Conservation (phyloP, 2,888 invertebrate genomes). For the Mamestra brassicae region DNA sequence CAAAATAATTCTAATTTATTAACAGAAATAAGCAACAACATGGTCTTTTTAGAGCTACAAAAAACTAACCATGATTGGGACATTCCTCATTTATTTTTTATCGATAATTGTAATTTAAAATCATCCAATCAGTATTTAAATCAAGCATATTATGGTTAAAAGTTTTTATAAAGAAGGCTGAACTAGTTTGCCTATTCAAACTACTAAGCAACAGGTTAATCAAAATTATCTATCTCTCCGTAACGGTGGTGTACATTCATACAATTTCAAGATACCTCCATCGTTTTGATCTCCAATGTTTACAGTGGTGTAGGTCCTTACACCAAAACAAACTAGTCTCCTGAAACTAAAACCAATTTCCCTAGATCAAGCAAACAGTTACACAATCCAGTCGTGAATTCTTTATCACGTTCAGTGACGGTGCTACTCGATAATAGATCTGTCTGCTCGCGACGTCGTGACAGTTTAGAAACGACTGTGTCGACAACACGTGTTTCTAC, state of each 20-base stretch:
- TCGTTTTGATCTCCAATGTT: neutral
- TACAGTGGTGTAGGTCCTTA: neutral
- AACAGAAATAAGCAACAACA: no score
- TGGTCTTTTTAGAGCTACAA: no score
- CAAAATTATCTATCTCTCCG: neutral
- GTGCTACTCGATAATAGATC: constrained; percentile 41
- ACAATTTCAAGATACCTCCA: neutral
- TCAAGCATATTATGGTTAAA: no score
- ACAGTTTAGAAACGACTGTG: constrained; percentile 26
- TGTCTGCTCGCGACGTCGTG: constrained; percentile 34
- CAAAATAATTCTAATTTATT: no score
- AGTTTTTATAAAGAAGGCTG: no score
- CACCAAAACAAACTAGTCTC: neutral
- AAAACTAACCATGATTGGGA: no score
- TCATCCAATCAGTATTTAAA: no score
- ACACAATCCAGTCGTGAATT: constrained; percentile 28
- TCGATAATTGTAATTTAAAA: no score
- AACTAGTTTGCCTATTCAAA: neutral
- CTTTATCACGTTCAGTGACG: constrained; percentile 41
- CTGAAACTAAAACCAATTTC: constrained; percentile 6
- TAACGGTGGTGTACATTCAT: neutral
- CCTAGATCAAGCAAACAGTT: constrained; percentile 19
- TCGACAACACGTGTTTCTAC: constrained; percentile 20
- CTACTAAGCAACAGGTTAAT: neutral
- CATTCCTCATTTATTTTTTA: no score